phyloP scores from a whole-genome alignment of 1,140 invertebrate genomes.

The Saccostrea cuccullata region DNA sequence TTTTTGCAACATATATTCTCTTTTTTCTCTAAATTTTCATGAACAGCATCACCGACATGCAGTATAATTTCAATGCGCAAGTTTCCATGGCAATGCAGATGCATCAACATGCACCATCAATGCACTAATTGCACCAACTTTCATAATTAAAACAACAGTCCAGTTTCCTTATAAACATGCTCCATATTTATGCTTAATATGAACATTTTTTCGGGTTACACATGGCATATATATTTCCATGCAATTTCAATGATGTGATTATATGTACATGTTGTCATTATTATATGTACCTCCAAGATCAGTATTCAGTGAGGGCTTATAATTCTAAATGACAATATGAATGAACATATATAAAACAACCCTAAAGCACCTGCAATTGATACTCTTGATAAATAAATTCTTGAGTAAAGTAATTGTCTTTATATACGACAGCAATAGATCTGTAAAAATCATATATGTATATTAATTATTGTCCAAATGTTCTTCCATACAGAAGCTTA shows the following conservation, averaged over 20 bases:
- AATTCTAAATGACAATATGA: too few species aligned
- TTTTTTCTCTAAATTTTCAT: not conserved
- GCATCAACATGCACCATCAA: not conserved
- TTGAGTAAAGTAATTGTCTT: not conserved
- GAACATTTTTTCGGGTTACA: not conserved
- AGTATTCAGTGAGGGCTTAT: too few species aligned
- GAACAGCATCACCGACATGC: not conserved
- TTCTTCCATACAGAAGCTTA: not conserved
- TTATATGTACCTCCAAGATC: too few species aligned
- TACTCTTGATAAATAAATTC: not conserved
- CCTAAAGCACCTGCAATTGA: conserved; percentile 19
- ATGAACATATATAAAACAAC: not conserved
- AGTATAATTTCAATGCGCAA: not conserved
- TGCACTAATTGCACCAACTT: not conserved
- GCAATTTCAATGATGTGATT: not conserved
- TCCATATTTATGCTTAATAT: not conserved
- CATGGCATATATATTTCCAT: conserved; percentile 15
- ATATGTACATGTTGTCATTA: too few species aligned
- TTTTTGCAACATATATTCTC: not conserved
- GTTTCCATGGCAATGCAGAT: not conserved
- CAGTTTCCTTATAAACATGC: not conserved
- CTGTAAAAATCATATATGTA: not conserved
- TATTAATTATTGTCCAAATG: not conserved
- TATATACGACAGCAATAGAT: not conserved
- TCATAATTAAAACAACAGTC: not conserved